phyloP scores from a whole-genome alignment of 2,888 invertebrate species.

The Dicycla oo region DNA sequence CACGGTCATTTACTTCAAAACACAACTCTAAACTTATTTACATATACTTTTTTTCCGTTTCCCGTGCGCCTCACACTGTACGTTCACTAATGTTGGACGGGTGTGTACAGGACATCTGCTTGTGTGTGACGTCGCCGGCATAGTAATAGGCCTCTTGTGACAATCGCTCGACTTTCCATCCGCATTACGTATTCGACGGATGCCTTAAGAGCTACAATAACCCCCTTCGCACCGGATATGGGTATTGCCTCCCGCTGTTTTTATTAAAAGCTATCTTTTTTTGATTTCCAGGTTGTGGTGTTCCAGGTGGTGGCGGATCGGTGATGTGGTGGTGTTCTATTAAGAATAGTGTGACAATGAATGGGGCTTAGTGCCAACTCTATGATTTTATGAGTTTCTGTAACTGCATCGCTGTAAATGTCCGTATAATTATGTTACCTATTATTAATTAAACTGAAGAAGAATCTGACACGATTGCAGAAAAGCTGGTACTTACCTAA shows the following conservation, averaged over 20 bases:
- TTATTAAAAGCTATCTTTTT: slow-evolving; percentile 62
- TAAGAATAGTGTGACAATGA: neutral
- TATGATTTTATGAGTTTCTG: neutral
- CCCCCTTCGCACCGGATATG: slow-evolving; percentile 67
- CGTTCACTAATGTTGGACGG: slow-evolving; percentile 65
- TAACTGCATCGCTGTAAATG: neutral
- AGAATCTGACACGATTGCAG: neutral
- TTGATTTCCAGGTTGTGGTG: slow-evolving; percentile 55
- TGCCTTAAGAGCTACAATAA: slow-evolving; percentile 68
- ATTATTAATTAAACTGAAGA: neutral
- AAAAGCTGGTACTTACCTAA: neutral
- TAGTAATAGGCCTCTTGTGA: slow-evolving; percentile 79
- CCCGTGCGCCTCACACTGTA: slow-evolving; percentile 41
- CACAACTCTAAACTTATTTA: slow-evolving; percentile 28
- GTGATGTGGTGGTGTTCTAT: slow-evolving; percentile 4
- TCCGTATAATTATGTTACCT: neutral
- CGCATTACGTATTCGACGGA: slow-evolving; percentile 77
- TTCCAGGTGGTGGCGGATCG: slow-evolving; percentile 17
- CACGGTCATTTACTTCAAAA: slow-evolving; percentile 22
- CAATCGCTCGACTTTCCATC: slow-evolving; percentile 82
- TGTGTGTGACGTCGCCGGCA: slow-evolving; percentile 73
- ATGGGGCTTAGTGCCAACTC: neutral
- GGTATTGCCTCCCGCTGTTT: slow-evolving; percentile 58
- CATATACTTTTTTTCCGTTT: slow-evolving; percentile 31
- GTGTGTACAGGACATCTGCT: slow-evolving; percentile 78